These are phyloP conservation scores for Microtus montanus DNA, from an alignment of 2,113 vertebrate genomes.

Conservation along the genomic window DNA sequence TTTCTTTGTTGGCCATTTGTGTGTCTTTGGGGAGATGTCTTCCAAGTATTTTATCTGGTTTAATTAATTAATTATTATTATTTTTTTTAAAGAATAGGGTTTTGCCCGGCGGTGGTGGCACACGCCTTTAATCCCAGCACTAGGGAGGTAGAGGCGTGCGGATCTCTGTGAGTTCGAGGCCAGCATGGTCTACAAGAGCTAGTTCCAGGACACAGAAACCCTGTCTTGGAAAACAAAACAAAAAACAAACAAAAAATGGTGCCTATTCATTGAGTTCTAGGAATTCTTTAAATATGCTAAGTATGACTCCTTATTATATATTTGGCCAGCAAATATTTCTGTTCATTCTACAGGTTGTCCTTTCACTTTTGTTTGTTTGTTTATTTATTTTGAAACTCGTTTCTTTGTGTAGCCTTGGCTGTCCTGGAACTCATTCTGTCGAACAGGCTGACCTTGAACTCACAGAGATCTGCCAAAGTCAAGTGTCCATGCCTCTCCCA, in stretches of 20 bases:
- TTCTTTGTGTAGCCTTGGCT: neutral
- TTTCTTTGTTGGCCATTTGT: neutral
- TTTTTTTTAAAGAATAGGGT: neutral
- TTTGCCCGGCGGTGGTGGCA: neutral
- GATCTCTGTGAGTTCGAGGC: no score
- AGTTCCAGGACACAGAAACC: no score
- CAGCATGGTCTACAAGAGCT: no score
- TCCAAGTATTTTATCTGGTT: neutral
- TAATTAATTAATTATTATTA: neutral
- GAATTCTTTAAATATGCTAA: neutral
- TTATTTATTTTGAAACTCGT: neutral
- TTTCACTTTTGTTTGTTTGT: neutral
- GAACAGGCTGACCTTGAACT: neutral
- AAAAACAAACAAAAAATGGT: neutral
- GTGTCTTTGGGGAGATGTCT: neutral
- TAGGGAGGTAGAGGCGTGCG: no score
- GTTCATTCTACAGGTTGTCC: neutral
- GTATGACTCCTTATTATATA: neutral
- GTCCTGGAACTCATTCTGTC: neutral
- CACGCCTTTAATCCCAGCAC: no score
- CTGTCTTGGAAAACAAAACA: no score
- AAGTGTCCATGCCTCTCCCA: neutral
- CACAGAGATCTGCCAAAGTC: neutral
- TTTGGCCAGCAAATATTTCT: neutral
- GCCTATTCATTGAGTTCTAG: neutral